Evolutionary conservation across 2,797 vertebrate genomes (phyloP).

Genomic region (Lepilemur septentrionalis): DNA sequence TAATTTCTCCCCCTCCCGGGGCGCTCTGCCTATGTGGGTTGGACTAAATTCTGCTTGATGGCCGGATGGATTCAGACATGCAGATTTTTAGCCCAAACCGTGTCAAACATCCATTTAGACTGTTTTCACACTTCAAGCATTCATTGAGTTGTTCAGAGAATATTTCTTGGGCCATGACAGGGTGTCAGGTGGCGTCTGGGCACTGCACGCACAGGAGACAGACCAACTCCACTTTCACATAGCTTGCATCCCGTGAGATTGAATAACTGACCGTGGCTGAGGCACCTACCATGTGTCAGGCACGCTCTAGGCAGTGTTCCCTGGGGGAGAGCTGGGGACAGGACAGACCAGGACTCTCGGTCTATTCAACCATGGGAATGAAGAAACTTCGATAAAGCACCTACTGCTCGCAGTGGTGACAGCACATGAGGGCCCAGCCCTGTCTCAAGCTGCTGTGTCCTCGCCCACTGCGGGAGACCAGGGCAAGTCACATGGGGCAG

Average conservation of each 20-base stretch:
- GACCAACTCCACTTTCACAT: neutral
- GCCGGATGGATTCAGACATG: neutral
- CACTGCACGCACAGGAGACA: neutral
- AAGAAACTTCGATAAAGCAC: too few species aligned
- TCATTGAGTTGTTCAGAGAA: neutral
- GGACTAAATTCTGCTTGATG: neutral
- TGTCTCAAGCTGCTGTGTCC: too few species aligned
- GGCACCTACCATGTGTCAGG: neutral
- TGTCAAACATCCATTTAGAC: neutral
- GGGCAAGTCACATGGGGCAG: too few species aligned
- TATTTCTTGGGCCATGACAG: neutral
- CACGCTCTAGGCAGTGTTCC: neutral
- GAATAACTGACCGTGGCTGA: neutral
- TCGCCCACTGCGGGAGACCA: fast-evolving
- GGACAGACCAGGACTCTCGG: neutral
- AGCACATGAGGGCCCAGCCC: neutral
- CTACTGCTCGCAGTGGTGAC: neutral
- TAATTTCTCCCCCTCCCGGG: neutral
- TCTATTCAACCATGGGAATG: neutral
- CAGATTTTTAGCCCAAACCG: neutral
- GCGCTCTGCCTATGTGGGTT: neutral
- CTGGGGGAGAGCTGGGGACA: neutral
- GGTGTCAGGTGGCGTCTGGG: neutral
- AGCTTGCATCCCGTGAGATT: fast-evolving
- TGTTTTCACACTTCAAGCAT: neutral